Evolutionary conservation across 2,888 invertebrate genomes (phyloP), one percentile per base, ranked within the genome.

Genomic region (Mycalesis mineus): DNA sequence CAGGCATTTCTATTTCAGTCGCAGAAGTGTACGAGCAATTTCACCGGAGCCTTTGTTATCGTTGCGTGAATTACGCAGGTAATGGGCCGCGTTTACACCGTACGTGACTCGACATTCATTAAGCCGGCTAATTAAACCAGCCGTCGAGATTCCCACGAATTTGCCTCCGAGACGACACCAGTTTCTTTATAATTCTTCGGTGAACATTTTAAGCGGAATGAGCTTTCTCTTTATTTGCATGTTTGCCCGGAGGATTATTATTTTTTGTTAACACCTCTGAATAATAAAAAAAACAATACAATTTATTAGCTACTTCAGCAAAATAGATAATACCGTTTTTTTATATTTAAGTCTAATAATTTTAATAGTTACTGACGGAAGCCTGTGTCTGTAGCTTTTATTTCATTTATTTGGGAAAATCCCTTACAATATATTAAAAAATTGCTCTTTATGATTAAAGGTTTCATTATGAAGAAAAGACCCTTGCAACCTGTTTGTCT

Each of bases 61-160:
- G 77, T 77, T 78, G 80, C 80, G 83, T 80, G 84, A 86, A 84
- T 82, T 79, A 83, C 80, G 77, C 77, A 82, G 84, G 85, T 85
- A 86, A 86, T 84, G 84, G 82, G 77, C 73, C 82, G 80, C 82
- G 77, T 84, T 85, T 78, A 82, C 77, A 77, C 75, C 80, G 85
- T 81, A 87, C 87, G 87, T 87, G 87, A 79, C 82, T 72, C 76
- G 78, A 85, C 84, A 87, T 87, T 87, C 81, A 87, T 87, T 87
- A 86, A 77, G 77, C 73, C 72, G 78, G 77, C 85, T 87, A 87
- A 87, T 87, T 87, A 86, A 82, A 85, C 80, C 78, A 72, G 73
- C 73, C 76, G 75, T 63, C 60, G 67, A 64, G 67, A 68, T 68
- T 68, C 66, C 63, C 56, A 65, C 66, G 64, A 68, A 68, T 68